Evolutionary conservation across 2,888 invertebrate genomes (phyloP).

Genomic region (Actias luna): DNA sequence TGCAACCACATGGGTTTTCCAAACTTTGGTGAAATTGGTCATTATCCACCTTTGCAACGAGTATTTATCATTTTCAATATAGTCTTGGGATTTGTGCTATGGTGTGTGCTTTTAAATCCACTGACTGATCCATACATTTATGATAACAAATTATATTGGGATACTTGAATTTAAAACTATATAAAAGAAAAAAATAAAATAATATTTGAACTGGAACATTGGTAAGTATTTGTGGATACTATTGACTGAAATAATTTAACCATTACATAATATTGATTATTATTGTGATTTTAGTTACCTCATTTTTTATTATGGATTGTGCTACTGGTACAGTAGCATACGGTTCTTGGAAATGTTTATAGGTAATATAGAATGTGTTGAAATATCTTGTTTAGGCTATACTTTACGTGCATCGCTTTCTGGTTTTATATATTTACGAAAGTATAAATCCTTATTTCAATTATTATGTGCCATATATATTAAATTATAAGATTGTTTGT

Average conservation of each 20-base stretch:
- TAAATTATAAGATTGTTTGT: neutral
- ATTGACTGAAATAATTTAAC: constrained; percentile 2
- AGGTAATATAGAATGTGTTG: neutral
- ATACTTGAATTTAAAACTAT: constrained; percentile 41
- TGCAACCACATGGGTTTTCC: constrained; percentile 99
- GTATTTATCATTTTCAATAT: constrained; percentile 85
- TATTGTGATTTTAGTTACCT: constrained; percentile 10
- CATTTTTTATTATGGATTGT: neutral
- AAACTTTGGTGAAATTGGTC: constrained; percentile 84
- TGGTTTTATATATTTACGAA: too few species aligned
- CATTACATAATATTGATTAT: constrained; percentile 8
- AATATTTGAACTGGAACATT: neutral
- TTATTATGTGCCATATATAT: constrained; percentile 18
- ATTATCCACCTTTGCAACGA: constrained; percentile 75
- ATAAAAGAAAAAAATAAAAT: neutral
- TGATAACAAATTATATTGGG: constrained; percentile 83
- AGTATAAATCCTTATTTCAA: constrained; percentile 11
- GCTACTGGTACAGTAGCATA: neutral
- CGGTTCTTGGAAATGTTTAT: neutral
- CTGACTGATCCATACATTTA: constrained; percentile 87
- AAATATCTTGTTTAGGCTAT: neutral
- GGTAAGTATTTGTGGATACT: neutral
- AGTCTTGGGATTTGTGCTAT: constrained; percentile 87
- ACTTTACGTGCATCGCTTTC: neutral
- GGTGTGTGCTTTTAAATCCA: constrained; percentile 89